phyloP scores from a whole-genome alignment of 2,113 vertebrate species.

The Otocyon megalotis region DNA sequence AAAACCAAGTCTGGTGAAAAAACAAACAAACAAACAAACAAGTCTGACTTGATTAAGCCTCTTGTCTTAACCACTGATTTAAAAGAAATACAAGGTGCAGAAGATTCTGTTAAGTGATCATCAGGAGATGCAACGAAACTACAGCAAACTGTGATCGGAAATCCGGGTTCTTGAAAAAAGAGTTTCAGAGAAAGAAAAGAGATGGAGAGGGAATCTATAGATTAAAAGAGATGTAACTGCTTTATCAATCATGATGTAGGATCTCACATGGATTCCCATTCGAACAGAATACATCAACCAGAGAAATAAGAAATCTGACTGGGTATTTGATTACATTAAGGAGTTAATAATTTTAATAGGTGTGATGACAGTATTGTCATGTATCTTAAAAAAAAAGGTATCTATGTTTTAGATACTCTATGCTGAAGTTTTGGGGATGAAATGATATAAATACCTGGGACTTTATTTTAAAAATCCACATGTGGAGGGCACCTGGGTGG shows the following conservation, averaged over 20 bases:
- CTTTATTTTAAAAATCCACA: not conserved
- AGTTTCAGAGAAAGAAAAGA: constrained; percentile 16
- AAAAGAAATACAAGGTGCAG: not conserved
- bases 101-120: not conserved
- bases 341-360: not conserved
- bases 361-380: not conserved
- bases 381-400: not conserved
- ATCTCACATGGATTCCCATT: not conserved
- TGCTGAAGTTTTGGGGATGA: not conserved
- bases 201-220: not conserved
- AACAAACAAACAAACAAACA: too few species aligned
- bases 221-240: not conserved
- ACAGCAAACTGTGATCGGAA: not conserved
- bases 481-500: not conserved
- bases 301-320: not conserved
- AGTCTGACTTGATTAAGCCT: not conserved
- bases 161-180: not conserved
- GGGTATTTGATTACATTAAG: not conserved
- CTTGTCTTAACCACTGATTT: not conserved
- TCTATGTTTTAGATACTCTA: not conserved
- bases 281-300: not conserved
- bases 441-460: not conserved
- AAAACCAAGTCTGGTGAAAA: not conserved
- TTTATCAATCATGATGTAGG: not conserved
- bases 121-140: not conserved